These are phyloP conservation scores for Sus scrofa DNA, from an alignment of 2,113 vertebrate species.

Conservation along the genomic window DNA sequence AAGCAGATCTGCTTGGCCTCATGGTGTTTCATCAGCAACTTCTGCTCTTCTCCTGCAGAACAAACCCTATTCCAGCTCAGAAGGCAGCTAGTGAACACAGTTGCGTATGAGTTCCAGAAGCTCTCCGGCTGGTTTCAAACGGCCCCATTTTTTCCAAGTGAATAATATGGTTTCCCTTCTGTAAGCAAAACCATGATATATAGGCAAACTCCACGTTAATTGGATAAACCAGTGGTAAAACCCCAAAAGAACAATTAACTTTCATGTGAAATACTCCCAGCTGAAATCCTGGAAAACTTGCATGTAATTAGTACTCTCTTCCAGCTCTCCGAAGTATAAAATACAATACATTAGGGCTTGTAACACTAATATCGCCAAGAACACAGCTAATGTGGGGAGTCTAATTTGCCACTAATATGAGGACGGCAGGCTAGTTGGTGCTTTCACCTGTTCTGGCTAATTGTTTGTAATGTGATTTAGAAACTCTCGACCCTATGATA, in stretches of 20 bases:
- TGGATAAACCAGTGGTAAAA: slow-evolving; percentile 87
- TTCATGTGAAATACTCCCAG: slow-evolving; percentile 85
- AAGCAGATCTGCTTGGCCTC: slow-evolving; percentile 12
- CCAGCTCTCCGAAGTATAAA: slow-evolving; percentile 81
- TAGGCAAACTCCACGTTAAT: slow-evolving; percentile 85
- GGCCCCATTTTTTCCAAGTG: slow-evolving; percentile 64
- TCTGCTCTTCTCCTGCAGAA: background rate
- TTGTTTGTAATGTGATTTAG: slow-evolving; percentile 73
- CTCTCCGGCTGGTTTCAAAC: slow-evolving; percentile 32
- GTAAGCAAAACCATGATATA: slow-evolving; percentile 82
- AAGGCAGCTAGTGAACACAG: slow-evolving; percentile 15
- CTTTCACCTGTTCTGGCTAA: slow-evolving; percentile 61
- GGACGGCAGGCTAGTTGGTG: background rate
- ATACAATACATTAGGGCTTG: slow-evolving; percentile 80
- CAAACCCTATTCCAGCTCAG: background rate
- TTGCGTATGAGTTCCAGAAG: background rate
- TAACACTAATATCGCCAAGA: slow-evolving; percentile 64
- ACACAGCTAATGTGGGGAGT: slow-evolving; percentile 48
- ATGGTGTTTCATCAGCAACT: background rate
- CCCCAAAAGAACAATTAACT: slow-evolving; percentile 88
- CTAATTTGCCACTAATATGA: slow-evolving; percentile 28
- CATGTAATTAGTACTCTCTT: slow-evolving; percentile 86
- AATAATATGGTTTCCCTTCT: slow-evolving; percentile 79
- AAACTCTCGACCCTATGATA: background rate
- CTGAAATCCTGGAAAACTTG: slow-evolving; percentile 87